A percentile compares a stretch with the other conserved stretches of the same genome.
Conservation (phyloP, 1,140 invertebrate species). For the Brachionus asplanchnoidis region DNA sequence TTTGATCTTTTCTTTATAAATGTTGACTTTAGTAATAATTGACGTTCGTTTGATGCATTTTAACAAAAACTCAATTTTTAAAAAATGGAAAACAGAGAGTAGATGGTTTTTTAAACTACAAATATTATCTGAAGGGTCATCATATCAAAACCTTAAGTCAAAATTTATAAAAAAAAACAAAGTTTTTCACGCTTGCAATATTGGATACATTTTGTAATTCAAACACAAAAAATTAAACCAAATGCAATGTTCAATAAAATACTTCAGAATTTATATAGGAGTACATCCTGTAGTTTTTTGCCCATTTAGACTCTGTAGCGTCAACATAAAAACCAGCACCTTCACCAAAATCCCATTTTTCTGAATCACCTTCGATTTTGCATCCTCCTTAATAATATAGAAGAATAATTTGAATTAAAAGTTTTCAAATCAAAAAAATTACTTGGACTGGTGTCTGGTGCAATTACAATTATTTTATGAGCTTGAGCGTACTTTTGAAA, state of each 20-base stretch:
- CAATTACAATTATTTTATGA: conserved; percentile 75
- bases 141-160: too few relatives aligned
- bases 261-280: conserved; percentile 85
- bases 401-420: conserved; percentile 2
- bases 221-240: too few relatives aligned
- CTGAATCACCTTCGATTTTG: conserved; percentile 77
- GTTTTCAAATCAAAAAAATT: conserved; percentile 47
- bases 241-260: neutral
- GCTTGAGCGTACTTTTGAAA: conserved; percentile 79
- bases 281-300: conserved; percentile 89
- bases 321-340: conserved; percentile 94
- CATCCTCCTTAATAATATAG: conserved; percentile 64
- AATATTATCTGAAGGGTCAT: too few relatives aligned
- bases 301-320: conserved; percentile 83
- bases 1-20: too few relatives aligned
- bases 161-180: too few relatives aligned
- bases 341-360: conserved; percentile 85
- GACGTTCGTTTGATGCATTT: too few relatives aligned
- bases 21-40: too few relatives aligned
- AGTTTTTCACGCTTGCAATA: too few relatives aligned
- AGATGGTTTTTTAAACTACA: too few relatives aligned
- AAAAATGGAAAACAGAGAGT: too few relatives aligned
- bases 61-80: too few relatives aligned
- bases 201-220: too few relatives aligned
- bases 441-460: conserved; percentile 90